These are phyloP conservation scores for Seriola dumerili DNA, from an alignment of 2,113 vertebrate species.

Conservation along the genomic window DNA sequence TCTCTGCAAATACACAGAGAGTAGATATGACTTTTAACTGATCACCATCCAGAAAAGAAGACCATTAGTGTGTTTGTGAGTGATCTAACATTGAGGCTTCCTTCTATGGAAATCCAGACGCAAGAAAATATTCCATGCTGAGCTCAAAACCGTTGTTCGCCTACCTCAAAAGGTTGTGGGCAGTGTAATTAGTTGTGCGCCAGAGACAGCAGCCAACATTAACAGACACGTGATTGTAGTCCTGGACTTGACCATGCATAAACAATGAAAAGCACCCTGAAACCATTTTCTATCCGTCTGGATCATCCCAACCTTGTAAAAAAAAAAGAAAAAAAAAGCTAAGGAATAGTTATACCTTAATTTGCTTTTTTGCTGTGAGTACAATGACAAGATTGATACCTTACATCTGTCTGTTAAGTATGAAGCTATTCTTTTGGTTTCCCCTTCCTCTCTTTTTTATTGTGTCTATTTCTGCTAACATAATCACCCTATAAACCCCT, in stretches of 20 bases:
- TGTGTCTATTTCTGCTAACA: neutral
- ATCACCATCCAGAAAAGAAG: neutral
- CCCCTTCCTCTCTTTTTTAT: neutral
- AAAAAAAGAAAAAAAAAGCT: neutral
- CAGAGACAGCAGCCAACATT: slow-evolving; percentile 18
- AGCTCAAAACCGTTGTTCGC: slow-evolving; percentile 6
- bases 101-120: neutral
- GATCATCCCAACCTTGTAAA: neutral
- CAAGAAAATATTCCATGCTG: slow-evolving; percentile 13
- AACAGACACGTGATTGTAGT: slow-evolving; percentile 4
- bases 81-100: neutral
- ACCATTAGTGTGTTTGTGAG: neutral
- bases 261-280: neutral
- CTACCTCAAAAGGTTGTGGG: slow-evolving; percentile 24
- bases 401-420: neutral
- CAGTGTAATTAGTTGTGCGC: slow-evolving; percentile 17
- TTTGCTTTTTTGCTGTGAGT: neutral
- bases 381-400: neutral
- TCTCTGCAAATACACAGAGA: slow-evolving; percentile 12
- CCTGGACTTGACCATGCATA: slow-evolving; percentile 3
- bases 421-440: neutral
- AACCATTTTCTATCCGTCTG: neutral
- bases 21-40: neutral
- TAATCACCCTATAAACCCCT: neutral
- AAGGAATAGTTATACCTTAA: neutral